These are phyloP conservation scores for Hoplias malabaricus DNA, from an alignment of 2,113 vertebrate genomes.

Conservation along the genomic window DNA sequence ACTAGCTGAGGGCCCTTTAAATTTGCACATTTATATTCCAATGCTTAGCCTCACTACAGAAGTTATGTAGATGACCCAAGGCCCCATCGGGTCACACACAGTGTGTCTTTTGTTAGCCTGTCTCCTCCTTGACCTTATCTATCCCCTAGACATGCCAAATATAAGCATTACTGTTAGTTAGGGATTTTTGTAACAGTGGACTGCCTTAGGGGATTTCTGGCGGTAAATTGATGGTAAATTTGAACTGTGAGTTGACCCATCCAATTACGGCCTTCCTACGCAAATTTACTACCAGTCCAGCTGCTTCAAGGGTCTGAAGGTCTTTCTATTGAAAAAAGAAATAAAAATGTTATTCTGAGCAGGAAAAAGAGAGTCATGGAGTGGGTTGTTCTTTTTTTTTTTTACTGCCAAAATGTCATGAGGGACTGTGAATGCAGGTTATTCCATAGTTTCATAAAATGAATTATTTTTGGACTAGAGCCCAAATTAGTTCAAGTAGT, in stretches of 20 bases:
- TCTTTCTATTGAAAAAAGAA: not conserved
- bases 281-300: not conserved
- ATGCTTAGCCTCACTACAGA: not conserved
- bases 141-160: slow-evolving; percentile 31
- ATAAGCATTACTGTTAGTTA: slow-evolving; percentile 30
- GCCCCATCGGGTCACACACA: not conserved
- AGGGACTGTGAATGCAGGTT: too few species aligned
- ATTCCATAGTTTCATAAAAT: not conserved
- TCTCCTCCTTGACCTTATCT: slow-evolving; percentile 18
- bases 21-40: not conserved
- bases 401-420: not conserved
- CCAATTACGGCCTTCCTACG: slow-evolving; percentile 19
- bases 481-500: not conserved
- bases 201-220: slow-evolving; percentile 22
- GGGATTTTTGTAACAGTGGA: slow-evolving; percentile 5
- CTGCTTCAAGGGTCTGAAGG: slow-evolving; percentile 11
- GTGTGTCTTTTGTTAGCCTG: slow-evolving; percentile 8
- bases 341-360: slow-evolving; percentile 14
- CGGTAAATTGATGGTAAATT: slow-evolving; percentile 23
- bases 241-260: slow-evolving; percentile 25
- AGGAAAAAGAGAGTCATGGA: not conserved
- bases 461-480: not conserved
- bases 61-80: not conserved
- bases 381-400: not conserved
- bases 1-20: not conserved